Evolutionary conservation across 2,113 vertebrate species (phyloP), one percentile per base, ranked within the genome.

Genomic region (Anser brachyrhynchus): DNA sequence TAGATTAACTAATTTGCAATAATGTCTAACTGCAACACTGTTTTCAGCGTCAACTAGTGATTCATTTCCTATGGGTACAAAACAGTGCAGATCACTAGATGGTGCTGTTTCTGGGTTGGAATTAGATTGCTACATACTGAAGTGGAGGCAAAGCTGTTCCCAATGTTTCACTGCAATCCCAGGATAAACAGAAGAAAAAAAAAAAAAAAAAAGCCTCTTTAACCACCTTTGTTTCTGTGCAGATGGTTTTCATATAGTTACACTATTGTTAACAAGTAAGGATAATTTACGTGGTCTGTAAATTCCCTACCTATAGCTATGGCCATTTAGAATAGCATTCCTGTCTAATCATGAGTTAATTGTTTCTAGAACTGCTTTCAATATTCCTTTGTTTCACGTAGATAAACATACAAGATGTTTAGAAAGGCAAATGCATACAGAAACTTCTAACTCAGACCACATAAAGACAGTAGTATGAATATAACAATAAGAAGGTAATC

Each of bases 11-110:
- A 54, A 70, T 88, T 86, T 80, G 3, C 41, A 14, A 3, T 41
- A 58, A 31, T 31, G 41, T n/a, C 10, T 51, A 80, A 31, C 28
- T 74, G 26, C 41, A 88, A 25, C 12, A n/a, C 11, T 10, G 8
- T 57, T 93, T 72, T 43, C 44, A 41, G 22, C 61, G 33, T 57
- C 26, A 39, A 3, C 4, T 73, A 20, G 21, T 43, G 8, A 12
- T 51, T 61, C 5, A 82, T 72, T 82, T 89, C 49, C 35, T 49
- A 31, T 76, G 20, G 33, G 25, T 44, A 57, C 17, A 51, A 64
- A 87, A 51, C 26, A 35, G 6, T 49, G 11, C 12, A 62, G 52
- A 82, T 95, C 92, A 92, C 85, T 97, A 97, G 96, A 96, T 94
- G 97, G 93, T 96, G 95, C 94, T 97, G 33, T 86, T 95, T 70